Evolutionary conservation across 2,797 vertebrate species (phyloP), one percentile per base, ranked within the genome.

Genomic region (Yasuhikotakia modesta): DNA sequence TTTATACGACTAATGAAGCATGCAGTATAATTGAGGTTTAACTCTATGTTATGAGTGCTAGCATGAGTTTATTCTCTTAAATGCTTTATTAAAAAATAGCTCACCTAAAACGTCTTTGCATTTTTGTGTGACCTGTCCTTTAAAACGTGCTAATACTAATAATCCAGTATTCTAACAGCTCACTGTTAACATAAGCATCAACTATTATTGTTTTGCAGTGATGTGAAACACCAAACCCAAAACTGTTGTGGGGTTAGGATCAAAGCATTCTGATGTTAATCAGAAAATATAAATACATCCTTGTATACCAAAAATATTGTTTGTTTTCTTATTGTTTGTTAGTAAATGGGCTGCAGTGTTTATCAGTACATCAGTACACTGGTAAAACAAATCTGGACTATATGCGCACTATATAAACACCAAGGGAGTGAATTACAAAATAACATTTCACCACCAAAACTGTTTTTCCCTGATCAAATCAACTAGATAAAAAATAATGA

Each of bases 1-100:
- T 77, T 77, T 45, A 58, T 46, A 60, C 14, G 21, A 12, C 45
- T 61, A 70, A 70, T 69, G 66, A 67, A 46, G 73, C 39, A 19
- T 67, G 22, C 39, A 32, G 19, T 32, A 57, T 76, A 67, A 67
- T 21, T 66, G 63, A 67, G 48, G 12, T 32, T 27, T 52, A 24
- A 53, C 1, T 24, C 53, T 16, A 8, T 53, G n/a, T n/a, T n/a
- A n/a, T n/a, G n/a, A n/a, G n/a, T n/a, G n/a, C n/a, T 39, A 30
- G 19, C 55, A 53, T 17, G 48, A 11, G 21, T 66, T 57, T 22
- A 30, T 22, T 12, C 17, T 22, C 1, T 19, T 6, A 66, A 19
- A 75, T 30, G 35, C 50, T 46, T 66, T 17, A 57, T 27, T 74
- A 43, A 39, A 57, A 7, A 67, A 45, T 21, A 57, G 35, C 21